Evolutionary conservation across 2,888 invertebrate genomes (phyloP), one percentile per base, ranked within the genome.

Genomic region (Oeneis ivallda): DNA sequence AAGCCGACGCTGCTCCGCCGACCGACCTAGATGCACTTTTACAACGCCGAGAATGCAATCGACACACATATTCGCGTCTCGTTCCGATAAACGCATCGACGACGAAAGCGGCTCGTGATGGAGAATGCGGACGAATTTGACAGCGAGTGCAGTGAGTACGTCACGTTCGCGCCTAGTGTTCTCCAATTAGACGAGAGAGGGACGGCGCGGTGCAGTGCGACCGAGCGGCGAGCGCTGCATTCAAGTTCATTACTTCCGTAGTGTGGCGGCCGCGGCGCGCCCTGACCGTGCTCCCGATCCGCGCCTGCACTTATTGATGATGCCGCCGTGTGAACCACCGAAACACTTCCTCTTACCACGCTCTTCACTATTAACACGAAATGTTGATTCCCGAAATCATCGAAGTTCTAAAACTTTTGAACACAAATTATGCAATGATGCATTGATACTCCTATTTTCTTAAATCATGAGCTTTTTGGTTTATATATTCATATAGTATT

Each of bases 171-270:
- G 84, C 87, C 85, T 85, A 84, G 81, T 75, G 76, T 77, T 81
- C 78, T 77, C 75, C 79, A 80, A 77, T 77, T 80, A 82, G 81
- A 82, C 71, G 71, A 81, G 89, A 90, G 86, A 79, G 82, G 84
- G 89, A 90, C 79, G 75, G 85, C 75, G 77, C 81, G 81, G 83
- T 78, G 84, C 82, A 82, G 78, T 79, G 83, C 85, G 80, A 74
- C 82, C 82, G 82, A 83, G 81, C 80, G 84, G 82, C 82, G 82
- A 83, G 81, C 80, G 84, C 84, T 88, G 90, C 88, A 90, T 89
- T 92, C 92, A 92, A 92, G 92, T 92, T 92, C 92, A 92, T 92
- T 91, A 92, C 92, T 92, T 92, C 90, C 91, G 91, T 89, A 86
- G 84, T 85, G 85, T 82, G 76, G 82, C 77, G 81, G 76, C 84